Evolutionary conservation across 2,797 vertebrate genomes (phyloP).

Genomic region (Sebastes vulpes): DNA sequence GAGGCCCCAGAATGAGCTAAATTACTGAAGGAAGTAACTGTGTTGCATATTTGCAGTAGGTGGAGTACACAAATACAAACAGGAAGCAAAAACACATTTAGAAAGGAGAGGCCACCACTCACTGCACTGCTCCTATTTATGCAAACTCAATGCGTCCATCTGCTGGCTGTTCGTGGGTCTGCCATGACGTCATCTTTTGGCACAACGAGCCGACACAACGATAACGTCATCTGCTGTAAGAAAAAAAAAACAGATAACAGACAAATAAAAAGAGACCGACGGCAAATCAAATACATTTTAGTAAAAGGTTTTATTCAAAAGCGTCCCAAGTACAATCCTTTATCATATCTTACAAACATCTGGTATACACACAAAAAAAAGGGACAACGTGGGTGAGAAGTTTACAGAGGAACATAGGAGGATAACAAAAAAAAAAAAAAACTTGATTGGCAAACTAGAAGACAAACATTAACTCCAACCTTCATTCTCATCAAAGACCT

Average conservation of each 20-base stretch:
- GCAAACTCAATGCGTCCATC: conserved; percentile 65
- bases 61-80: not conserved
- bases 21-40: not conserved
- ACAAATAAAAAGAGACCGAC: not conserved
- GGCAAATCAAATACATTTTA: conserved; percentile 41
- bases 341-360: conserved; percentile 77
- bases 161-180: conserved; percentile 57
- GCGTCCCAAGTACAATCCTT: conserved; percentile 66
- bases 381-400: conserved; percentile 40
- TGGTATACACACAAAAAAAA: conserved; percentile 61
- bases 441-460: conserved; percentile 57
- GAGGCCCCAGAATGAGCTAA: not conserved
- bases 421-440: conserved; percentile 14
- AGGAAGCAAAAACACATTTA: conserved; percentile 5
- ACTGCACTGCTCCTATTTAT: not conserved
- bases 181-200: conserved; percentile 58
- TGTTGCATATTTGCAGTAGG: not conserved
- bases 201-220: not conserved
- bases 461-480: conserved; percentile 26
- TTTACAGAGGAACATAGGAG: conserved; percentile 60
- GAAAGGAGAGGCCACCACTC: not conserved
- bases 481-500: conserved; percentile 22
- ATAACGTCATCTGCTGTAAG: not conserved
- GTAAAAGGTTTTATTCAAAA: conserved; percentile 82
- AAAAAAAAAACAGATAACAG: not conserved